Conservation (phyloP, 1,140 invertebrate genomes). For the Platorchestia sp. region DNA sequence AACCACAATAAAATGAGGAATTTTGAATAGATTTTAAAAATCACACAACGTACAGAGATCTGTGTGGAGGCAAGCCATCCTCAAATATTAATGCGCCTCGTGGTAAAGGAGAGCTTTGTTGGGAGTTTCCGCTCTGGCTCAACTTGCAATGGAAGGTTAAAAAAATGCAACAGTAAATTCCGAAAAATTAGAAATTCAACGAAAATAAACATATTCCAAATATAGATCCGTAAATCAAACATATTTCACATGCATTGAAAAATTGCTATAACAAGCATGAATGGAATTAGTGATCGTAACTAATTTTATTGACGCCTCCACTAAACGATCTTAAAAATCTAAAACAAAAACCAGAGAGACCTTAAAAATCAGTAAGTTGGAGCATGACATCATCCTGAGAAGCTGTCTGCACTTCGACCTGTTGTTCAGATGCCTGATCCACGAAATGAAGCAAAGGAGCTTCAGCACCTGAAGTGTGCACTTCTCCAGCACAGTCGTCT, state of each 20-base stretch:
- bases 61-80: background rate
- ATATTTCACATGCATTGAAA: too few relatives aligned
- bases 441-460: slow-evolving; percentile 30
- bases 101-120: background rate
- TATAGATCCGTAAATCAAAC: too few relatives aligned
- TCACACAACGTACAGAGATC: background rate
- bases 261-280: background rate
- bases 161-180: background rate
- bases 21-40: background rate
- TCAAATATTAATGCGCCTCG: background rate
- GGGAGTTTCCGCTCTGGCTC: background rate
- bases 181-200: background rate
- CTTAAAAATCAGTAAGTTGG: slow-evolving; percentile 3
- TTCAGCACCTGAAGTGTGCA: background rate
- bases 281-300: background rate
- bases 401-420: slow-evolving; percentile 35
- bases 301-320: background rate
- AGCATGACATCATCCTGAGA: slow-evolving; percentile 40
- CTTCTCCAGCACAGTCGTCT: background rate
- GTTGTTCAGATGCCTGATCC: slow-evolving; percentile 25
- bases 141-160: background rate
- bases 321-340: background rate
- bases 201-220: background rate
- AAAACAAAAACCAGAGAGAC: background rate
- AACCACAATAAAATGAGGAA: background rate